phyloP scores from a whole-genome alignment of 2,113 vertebrate genomes.

The Progne subis region DNA sequence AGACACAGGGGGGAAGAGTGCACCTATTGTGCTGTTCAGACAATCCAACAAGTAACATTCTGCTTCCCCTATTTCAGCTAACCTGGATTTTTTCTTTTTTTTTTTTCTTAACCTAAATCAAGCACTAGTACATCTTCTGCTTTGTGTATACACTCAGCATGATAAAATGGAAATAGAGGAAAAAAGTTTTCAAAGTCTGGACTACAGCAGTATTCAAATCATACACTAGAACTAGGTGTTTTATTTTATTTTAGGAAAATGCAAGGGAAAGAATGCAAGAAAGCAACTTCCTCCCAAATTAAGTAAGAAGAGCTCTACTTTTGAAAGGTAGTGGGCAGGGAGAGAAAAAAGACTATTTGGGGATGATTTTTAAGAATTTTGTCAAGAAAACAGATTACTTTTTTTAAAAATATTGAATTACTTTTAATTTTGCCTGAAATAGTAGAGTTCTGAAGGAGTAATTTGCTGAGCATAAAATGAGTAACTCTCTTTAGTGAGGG shows the following conservation, averaged over 20 bases:
- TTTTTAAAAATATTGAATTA: background rate
- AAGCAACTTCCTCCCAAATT: background rate
- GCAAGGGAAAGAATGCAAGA: background rate
- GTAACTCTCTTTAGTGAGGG: background rate
- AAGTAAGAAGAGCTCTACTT: background rate
- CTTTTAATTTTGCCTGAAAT: background rate
- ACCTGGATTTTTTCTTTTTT: background rate
- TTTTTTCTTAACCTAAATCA: background rate
- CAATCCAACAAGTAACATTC: background rate
- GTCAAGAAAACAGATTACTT: background rate
- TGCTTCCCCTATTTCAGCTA: background rate
- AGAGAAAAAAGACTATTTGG: background rate
- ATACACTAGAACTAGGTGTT: background rate
- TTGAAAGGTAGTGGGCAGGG: background rate
- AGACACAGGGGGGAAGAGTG: background rate
- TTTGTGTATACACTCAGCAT: background rate
- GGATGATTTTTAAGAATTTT: background rate
- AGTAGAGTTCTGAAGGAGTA: background rate
- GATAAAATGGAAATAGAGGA: background rate
- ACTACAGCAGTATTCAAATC: background rate
- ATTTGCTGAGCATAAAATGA: background rate
- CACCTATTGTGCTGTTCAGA: slow-evolving; percentile 20
- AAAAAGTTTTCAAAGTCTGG: background rate
- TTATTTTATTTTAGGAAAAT: background rate
- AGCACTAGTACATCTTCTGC: background rate